Evolutionary conservation across 2,113 vertebrate genomes (phyloP).

Genomic region (Glaucomys volans): DNA sequence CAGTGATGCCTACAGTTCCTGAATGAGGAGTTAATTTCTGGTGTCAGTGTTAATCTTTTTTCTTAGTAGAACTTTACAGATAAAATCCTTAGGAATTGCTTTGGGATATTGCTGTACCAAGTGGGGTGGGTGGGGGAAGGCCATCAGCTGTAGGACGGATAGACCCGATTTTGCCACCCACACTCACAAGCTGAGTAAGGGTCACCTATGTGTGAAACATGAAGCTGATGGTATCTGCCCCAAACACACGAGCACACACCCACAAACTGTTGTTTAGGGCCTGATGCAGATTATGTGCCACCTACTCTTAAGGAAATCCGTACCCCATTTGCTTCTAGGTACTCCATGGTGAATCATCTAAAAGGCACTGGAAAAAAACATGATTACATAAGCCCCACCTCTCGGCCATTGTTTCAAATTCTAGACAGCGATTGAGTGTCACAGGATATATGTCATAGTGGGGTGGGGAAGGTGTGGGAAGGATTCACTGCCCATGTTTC

Average conservation of each 20-base stretch:
- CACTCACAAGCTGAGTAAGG: neutral
- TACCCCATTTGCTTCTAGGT: neutral
- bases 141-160: neutral
- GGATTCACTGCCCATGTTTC: neutral
- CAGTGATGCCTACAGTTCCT: neutral
- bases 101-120: neutral
- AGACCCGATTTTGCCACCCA: neutral
- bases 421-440: neutral
- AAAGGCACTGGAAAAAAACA: constrained; percentile 52
- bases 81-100: neutral
- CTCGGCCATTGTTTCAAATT: constrained; percentile 54
- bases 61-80: neutral
- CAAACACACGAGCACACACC: neutral
- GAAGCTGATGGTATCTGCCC: neutral
- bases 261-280: neutral
- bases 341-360: constrained; percentile 51
- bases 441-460: neutral
- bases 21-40: neutral
- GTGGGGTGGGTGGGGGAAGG: neutral
- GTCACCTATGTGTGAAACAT: neutral
- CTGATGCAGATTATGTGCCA: neutral
- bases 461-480: neutral
- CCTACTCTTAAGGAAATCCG: constrained; percentile 39
- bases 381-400: neutral
- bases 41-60: neutral